Evolutionary conservation across 1,140 invertebrate genomes (phyloP).

Genomic region (Magallana angulata): DNA sequence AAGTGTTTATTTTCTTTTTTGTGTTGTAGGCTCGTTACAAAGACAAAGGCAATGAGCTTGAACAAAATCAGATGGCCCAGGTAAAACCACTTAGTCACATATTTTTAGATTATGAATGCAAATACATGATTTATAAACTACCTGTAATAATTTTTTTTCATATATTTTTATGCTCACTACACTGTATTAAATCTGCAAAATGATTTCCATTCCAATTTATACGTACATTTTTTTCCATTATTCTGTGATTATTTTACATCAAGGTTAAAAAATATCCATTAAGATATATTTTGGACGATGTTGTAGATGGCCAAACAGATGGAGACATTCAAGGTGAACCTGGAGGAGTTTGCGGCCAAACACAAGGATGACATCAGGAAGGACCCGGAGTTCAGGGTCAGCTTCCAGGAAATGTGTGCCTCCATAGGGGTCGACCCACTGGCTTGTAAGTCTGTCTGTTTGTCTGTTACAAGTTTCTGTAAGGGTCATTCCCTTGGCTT

Average conservation of each 20-base stretch:
- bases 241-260: too few relatives aligned
- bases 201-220: too few relatives aligned
- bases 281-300: too few relatives aligned
- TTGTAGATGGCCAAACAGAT: constrained; percentile 94
- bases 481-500: background rate
- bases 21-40: constrained; percentile 21
- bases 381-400: constrained; percentile 94
- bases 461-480: constrained; percentile 45
- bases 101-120: too few relatives aligned
- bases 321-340: constrained; percentile 93
- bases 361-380: constrained; percentile 94
- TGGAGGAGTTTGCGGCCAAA: constrained; percentile 97
- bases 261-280: too few relatives aligned
- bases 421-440: constrained; percentile 99
- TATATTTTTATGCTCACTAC: too few relatives aligned
- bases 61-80: constrained; percentile 10
- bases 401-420: constrained; percentile 99
- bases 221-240: too few relatives aligned
- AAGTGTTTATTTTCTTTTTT: too few relatives aligned
- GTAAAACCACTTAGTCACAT: background rate
- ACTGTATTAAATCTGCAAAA: too few relatives aligned
- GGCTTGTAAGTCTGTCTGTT: constrained; percentile 86
- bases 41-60: constrained; percentile 17
- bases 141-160: too few relatives aligned
- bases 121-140: too few relatives aligned